Percentiles rank a stretch among this genome's conserved stretches.
phyloP scores from a whole-genome alignment of 2,113 vertebrate genomes.

The Jaculus jaculus region DNA sequence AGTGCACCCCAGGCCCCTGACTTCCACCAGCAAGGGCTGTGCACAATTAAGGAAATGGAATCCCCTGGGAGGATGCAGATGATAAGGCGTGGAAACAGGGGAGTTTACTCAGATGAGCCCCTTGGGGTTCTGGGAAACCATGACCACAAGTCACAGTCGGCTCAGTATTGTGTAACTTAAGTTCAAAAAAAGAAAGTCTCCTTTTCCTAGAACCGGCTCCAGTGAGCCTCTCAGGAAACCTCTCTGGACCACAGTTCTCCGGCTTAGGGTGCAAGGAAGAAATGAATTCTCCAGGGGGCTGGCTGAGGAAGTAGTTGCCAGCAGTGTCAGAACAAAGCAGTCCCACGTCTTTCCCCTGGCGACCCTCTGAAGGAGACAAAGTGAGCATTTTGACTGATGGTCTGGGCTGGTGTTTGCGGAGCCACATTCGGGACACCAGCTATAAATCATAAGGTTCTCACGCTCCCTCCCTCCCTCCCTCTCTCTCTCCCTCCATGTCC shows the following conservation, averaged over 20 bases:
- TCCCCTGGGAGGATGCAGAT: constrained; percentile 21
- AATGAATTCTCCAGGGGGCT: background rate
- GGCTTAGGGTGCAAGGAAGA: background rate
- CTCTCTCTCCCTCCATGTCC: constrained; percentile 33
- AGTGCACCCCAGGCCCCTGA: background rate
- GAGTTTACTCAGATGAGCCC: constrained; percentile 30
- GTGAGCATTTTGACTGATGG: background rate
- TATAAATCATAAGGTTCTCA: constrained; percentile 71
- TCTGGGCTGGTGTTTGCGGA: constrained; percentile 28
- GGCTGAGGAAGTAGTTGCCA: background rate
- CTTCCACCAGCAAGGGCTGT: background rate
- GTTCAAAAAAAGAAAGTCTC: background rate
- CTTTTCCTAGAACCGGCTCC: background rate
- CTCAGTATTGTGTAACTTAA: background rate
- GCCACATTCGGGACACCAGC: constrained; percentile 54
- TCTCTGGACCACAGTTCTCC: background rate
- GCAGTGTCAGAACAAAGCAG: background rate
- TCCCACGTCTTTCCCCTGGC: background rate
- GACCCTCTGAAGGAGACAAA: background rate
- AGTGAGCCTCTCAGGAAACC: constrained; percentile 10
- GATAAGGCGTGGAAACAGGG: constrained; percentile 1
- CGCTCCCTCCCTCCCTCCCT: too few relatives aligned
- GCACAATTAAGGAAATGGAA: constrained; percentile 1
- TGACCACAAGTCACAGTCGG: constrained; percentile 27
- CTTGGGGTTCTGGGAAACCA: constrained; percentile 61